Percentiles rank a stretch among this genome's conserved stretches.
These are phyloP conservation scores for Cynopterus brachyotis DNA, from an alignment of 2,113 vertebrate genomes.

Conservation along the genomic window DNA sequence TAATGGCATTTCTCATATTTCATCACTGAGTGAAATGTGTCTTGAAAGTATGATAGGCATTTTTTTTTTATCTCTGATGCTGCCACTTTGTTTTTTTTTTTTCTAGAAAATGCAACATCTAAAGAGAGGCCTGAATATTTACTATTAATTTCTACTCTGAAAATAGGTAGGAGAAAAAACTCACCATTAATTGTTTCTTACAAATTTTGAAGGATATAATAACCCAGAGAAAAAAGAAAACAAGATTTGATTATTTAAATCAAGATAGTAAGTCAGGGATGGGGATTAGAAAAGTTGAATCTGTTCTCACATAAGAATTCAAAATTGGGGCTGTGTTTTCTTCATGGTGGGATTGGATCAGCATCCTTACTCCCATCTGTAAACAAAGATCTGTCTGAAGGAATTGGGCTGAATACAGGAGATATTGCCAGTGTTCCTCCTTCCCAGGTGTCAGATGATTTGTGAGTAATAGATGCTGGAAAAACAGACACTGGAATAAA, in stretches of 20 bases:
- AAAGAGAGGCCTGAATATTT: constrained; percentile 39
- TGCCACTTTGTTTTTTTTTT: not conserved
- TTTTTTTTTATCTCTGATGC: not conserved
- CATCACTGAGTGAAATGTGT: not conserved
- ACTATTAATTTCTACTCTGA: constrained; percentile 49
- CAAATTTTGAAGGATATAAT: constrained; percentile 5
- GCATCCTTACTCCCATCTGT: not conserved
- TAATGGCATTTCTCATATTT: not conserved
- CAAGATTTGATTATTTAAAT: constrained; percentile 24
- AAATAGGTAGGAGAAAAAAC: not conserved
- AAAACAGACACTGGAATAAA: not conserved
- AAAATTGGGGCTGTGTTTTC: not conserved
- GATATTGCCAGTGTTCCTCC: not conserved
- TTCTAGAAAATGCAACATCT: constrained; percentile 9
- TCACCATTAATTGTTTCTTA: constrained; percentile 55
- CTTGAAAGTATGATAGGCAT: not conserved
- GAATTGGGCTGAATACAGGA: not conserved
- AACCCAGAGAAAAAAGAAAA: not conserved
- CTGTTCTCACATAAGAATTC: not conserved
- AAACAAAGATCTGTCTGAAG: not conserved
- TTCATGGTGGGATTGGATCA: not conserved
- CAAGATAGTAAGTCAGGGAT: not conserved
- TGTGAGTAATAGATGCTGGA: not conserved
- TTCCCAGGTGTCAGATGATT: constrained; percentile 31
- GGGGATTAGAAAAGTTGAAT: not conserved